Percentiles rank a stretch among this genome's conserved stretches.
phyloP scores from a whole-genome alignment of 2,888 invertebrate genomes.

The Polydrusus tereticollis region DNA sequence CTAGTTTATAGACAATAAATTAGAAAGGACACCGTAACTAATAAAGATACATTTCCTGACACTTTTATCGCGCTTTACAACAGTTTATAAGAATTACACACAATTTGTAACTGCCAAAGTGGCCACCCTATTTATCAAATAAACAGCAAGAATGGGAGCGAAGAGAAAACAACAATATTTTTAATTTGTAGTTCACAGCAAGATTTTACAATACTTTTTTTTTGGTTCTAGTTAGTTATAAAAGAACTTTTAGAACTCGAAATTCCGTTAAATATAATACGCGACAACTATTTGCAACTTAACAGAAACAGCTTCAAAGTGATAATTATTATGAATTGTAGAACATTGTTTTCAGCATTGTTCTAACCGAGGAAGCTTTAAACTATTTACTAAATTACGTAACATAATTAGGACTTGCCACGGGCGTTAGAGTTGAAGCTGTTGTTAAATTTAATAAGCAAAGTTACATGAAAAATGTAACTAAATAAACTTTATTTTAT shows the following conservation, averaged over 20 bases:
- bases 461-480: not conserved
- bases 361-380: not conserved
- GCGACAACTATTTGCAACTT: too few species aligned
- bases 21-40: too few species aligned
- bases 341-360: not conserved
- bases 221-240: too few species aligned
- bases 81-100: too few species aligned
- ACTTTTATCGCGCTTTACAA: too few species aligned
- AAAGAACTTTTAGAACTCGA: too few species aligned
- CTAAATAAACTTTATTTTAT: too few species aligned
- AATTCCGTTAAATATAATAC: too few species aligned
- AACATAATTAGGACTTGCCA: not conserved
- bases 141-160: not conserved
- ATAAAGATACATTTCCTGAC: too few species aligned
- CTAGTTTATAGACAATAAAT: too few species aligned
- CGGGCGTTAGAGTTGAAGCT: not conserved
- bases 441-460: not conserved
- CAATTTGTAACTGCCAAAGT: not conserved
- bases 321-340: not conserved
- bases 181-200: too few species aligned
- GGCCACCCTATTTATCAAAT: not conserved
- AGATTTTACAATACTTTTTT: too few species aligned
- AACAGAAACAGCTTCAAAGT: not conserved
- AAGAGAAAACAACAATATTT: not conserved
- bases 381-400: constrained; percentile 1